Conservation (phyloP, 1,140 invertebrate genomes). For the Probaryconus sp. region DNA sequence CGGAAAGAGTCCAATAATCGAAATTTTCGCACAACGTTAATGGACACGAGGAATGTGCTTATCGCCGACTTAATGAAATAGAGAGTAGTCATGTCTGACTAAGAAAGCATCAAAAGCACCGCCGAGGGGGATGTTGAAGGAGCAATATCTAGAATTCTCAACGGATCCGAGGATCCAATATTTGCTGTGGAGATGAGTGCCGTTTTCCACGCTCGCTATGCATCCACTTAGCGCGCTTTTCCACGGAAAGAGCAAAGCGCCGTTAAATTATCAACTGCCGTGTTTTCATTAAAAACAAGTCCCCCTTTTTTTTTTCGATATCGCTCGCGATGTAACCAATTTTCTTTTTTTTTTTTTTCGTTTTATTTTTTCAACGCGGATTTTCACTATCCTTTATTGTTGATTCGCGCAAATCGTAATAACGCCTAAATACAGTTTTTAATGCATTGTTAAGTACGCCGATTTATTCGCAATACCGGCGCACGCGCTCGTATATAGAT, state of each 20-base stretch:
- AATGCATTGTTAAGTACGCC: too few species aligned
- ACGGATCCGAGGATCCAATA: conserved; percentile 69
- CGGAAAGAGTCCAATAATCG: conserved; percentile 58
- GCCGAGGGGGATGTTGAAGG: conserved; percentile 66
- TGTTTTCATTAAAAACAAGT: conserved; percentile 51
- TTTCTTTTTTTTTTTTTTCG: too few species aligned
- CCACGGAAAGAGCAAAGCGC: conserved; percentile 20
- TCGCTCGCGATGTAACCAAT: neutral
- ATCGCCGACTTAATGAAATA: conserved; percentile 65
- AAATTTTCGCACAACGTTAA: conserved; percentile 59
- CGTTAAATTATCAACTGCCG: conserved; percentile 34
- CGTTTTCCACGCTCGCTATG: conserved; percentile 48
- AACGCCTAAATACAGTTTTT: too few species aligned
- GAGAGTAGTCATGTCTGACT: conserved; percentile 58
- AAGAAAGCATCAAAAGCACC: conserved; percentile 67
- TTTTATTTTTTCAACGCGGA: too few species aligned
- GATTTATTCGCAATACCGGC: too few species aligned
- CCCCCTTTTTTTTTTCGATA: too few species aligned
- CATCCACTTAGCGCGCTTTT: conserved; percentile 36
- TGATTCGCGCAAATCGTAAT: too few species aligned
- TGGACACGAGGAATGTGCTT: conserved; percentile 61
- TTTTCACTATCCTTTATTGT: too few species aligned
- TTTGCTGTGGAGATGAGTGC: conserved; percentile 69
- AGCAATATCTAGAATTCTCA: conserved; percentile 71
- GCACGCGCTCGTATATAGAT: conserved; percentile 16